These are phyloP conservation scores for Cantharis nigra DNA, from an alignment of 2,888 invertebrate genomes.

Conservation along the genomic window DNA sequence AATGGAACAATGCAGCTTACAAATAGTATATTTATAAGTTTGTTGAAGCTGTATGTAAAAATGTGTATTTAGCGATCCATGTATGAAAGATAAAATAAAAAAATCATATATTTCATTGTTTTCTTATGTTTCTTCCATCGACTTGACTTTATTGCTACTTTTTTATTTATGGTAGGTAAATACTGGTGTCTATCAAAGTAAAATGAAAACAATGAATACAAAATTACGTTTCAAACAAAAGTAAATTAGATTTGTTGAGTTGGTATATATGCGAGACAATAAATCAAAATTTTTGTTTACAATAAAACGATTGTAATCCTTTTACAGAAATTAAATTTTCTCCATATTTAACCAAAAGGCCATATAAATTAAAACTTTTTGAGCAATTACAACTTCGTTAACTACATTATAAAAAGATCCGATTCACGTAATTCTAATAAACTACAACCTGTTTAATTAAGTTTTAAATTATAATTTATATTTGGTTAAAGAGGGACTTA, in stretches of 20 bases:
- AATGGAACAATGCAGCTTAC: too few species aligned
- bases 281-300: not conserved
- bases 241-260: not conserved
- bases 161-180: slow-evolving; percentile 2
- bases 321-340: not conserved
- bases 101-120: not conserved
- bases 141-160: not conserved
- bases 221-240: not conserved
- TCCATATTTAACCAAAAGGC: not conserved
- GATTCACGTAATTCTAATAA: slow-evolving; percentile 1
- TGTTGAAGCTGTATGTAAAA: not conserved
- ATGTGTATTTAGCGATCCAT: not conserved
- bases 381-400: slow-evolving; percentile 1
- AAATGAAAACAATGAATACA: not conserved
- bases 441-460: slow-evolving; percentile 1
- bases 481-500: not conserved
- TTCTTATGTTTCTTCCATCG: not conserved
- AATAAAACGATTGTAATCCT: not conserved
- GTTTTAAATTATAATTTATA: not conserved
- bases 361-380: slow-evolving; percentile 2
- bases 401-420: slow-evolving; percentile 2
- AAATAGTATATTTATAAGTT: too few species aligned
- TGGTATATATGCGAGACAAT: not conserved
- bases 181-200: not conserved
- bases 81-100: not conserved